Conservation (phyloP, 2,888 invertebrate species). For the Coelopa pilipes region DNA sequence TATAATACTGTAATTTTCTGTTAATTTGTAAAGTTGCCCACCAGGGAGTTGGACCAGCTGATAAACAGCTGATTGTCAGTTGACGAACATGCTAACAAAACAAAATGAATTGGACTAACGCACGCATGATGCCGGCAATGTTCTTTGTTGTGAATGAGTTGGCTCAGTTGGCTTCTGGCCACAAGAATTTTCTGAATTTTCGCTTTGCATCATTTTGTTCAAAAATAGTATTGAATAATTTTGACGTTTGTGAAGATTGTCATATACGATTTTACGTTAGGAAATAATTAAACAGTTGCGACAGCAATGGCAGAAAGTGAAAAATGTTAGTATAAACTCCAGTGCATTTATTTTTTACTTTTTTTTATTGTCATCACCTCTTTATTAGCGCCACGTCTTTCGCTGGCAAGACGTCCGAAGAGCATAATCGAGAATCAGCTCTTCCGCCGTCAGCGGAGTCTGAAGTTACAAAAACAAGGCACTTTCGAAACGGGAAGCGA, state of each 20-base stretch:
- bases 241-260: conserved; percentile 10
- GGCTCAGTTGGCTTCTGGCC: conserved; percentile 21
- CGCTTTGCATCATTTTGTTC: not conserved
- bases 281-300: not conserved
- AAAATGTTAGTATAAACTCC: not conserved
- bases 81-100: conserved; percentile 9
- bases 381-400: conserved; percentile 24
- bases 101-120: conserved; percentile 16
- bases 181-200: conserved; percentile 1
- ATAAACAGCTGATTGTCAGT: conserved; percentile 34
- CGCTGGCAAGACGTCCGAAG: conserved; percentile 52
- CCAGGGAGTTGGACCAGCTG: not conserved
- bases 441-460: conserved; percentile 62
- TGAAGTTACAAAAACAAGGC: conserved; percentile 54
- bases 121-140: not conserved
- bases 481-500: conserved; percentile 43
- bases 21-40: too few species aligned
- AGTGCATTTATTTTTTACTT: not conserved
- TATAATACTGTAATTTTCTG: too few species aligned
- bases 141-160: not conserved
- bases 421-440: conserved; percentile 62
- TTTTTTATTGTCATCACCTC: not conserved
- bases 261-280: not conserved
- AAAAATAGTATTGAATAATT: not conserved
- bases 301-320: not conserved